Evolutionary conservation across 2,888 invertebrate species (phyloP).

Genomic region (Limnephilus rhombicus): DNA sequence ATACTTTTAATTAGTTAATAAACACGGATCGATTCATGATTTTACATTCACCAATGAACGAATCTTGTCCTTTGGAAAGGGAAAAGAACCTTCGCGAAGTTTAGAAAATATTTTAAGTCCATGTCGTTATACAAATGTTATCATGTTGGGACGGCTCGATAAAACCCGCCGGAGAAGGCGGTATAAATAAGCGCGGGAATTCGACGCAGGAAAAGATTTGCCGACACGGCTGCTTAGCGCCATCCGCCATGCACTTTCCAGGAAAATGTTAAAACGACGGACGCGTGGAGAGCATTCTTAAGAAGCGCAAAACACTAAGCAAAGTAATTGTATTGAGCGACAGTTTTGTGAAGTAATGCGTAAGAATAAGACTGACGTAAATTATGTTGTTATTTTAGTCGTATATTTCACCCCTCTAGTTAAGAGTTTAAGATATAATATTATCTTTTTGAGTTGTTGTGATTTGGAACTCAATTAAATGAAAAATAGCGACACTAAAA

Average conservation of each 20-base stretch:
- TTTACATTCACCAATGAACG: neutral
- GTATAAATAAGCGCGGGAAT: conserved; percentile 13
- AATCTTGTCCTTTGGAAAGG: neutral
- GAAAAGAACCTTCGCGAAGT: neutral
- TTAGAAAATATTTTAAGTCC: neutral
- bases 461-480: too few relatives aligned
- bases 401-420: too few relatives aligned
- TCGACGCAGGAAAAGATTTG: conserved; percentile 25
- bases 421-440: too few relatives aligned
- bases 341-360: too few relatives aligned
- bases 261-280: neutral
- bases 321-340: neutral
- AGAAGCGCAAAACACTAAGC: neutral
- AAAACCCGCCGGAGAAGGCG: neutral
- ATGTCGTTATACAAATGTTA: conserved; percentile 1
- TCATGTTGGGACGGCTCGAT: neutral
- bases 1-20: neutral
- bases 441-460: too few relatives aligned
- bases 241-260: neutral
- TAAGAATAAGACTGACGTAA: too few relatives aligned
- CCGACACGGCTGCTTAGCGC: neutral
- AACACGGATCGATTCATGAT: neutral
- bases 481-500: too few relatives aligned
- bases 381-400: too few relatives aligned
- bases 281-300: neutral